Evolutionary conservation across 2,888 invertebrate species (phyloP).

Genomic region (Lampropteryx suffumata): DNA sequence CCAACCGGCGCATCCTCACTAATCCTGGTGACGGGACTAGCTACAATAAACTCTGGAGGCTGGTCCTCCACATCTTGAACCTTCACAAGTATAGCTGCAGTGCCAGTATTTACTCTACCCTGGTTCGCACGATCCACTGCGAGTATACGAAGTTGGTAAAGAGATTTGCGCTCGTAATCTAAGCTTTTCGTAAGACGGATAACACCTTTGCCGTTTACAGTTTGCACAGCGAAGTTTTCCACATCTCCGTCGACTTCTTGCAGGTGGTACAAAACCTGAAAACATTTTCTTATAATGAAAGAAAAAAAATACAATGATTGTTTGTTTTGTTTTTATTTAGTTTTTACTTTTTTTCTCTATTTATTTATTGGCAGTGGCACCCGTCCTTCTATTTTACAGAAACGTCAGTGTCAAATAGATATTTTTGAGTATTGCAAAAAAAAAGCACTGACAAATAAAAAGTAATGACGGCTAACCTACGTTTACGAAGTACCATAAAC

Average conservation of each 20-base stretch:
- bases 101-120: slow-evolving; percentile 93
- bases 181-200: slow-evolving; percentile 88
- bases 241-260: slow-evolving; percentile 91
- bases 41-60: slow-evolving; percentile 94
- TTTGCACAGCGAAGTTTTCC: slow-evolving; percentile 90
- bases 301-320: no score
- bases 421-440: no score
- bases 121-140: slow-evolving; percentile 93
- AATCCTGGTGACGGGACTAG: slow-evolving; percentile 93
- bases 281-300: slow-evolving; percentile 19
- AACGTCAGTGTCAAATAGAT: no score
- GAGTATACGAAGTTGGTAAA: slow-evolving; percentile 92
- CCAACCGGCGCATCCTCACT: slow-evolving; percentile 93
- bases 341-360: no score
- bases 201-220: slow-evolving; percentile 92
- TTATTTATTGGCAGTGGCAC: no score
- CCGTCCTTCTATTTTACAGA: no score
- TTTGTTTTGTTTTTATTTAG: no score
- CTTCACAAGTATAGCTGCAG: slow-evolving; percentile 93
- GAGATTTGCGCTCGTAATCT: slow-evolving; percentile 93
- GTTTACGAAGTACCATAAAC: no score
- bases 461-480: no score
- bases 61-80: slow-evolving; percentile 94
- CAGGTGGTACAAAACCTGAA: slow-evolving; percentile 90
- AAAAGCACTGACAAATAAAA: neutral